These are phyloP conservation scores for Oreochromis niloticus DNA, from an alignment of 2,113 vertebrate species.

Conservation along the genomic window DNA sequence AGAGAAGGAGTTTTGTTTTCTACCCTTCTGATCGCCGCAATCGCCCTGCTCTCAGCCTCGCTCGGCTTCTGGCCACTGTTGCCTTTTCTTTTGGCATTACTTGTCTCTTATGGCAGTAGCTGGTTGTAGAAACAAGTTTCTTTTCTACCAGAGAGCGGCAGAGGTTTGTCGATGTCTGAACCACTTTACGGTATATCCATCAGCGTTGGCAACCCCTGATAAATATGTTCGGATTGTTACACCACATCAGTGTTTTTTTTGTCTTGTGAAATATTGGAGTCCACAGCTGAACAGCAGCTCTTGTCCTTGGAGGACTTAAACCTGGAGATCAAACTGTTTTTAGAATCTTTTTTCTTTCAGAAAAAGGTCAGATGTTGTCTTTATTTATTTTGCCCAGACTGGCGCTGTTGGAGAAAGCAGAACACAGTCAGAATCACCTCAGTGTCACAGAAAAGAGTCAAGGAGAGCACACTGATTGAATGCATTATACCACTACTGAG, in stretches of 20 bases:
- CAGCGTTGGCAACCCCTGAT: not conserved
- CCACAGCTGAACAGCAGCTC: not conserved
- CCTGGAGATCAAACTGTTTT: not conserved
- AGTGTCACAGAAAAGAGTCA: not conserved
- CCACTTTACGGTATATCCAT: not conserved
- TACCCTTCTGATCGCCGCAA: constrained; percentile 1
- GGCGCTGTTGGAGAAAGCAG: not conserved
- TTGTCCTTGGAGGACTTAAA: not conserved
- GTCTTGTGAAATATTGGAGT: not conserved
- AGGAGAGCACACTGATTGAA: not conserved
- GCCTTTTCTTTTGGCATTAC: constrained; percentile 1
- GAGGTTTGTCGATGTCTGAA: not conserved
- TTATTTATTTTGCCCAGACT: not conserved
- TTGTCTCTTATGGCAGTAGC: not conserved
- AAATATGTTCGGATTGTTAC: not conserved
- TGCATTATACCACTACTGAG: not conserved
- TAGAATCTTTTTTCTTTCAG: not conserved
- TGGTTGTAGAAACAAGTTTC: not conserved
- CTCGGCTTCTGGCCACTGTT: constrained; percentile 10
- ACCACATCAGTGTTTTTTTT: not conserved
- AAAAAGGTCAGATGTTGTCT: constrained; percentile 8
- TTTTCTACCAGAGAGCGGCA: not conserved
- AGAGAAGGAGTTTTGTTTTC: constrained; percentile 49
- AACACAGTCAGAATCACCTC: not conserved
- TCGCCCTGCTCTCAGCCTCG: not conserved